Conservation (phyloP, 2,797 vertebrate species). For the Phrynocephalus forsythii region DNA sequence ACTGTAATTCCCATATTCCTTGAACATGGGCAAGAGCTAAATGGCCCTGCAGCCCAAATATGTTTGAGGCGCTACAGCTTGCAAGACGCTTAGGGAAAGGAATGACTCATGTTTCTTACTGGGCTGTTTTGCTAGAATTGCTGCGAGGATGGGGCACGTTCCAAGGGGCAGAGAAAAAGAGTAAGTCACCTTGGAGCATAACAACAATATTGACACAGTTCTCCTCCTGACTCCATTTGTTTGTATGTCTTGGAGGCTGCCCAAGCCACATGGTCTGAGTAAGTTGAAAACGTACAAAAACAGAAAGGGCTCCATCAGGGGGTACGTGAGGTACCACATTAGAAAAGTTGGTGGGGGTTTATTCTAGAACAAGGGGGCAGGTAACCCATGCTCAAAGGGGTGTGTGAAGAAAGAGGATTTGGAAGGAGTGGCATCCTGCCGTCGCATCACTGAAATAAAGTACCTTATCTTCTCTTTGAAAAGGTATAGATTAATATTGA, state of each 20-base stretch:
- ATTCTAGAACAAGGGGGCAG: background rate
- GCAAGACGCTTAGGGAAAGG: too few species aligned
- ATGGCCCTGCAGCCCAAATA: too few species aligned
- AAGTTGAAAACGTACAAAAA: background rate
- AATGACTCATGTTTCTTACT: background rate
- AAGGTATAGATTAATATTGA: background rate
- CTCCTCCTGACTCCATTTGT: conserved; percentile 24
- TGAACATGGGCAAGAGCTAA: too few species aligned
- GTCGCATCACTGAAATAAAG: background rate
- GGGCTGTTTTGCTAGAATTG: background rate
- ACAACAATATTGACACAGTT: conserved; percentile 38
- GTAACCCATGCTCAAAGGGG: background rate
- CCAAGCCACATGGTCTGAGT: conserved; percentile 1
- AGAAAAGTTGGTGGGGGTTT: background rate
- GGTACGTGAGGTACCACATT: background rate
- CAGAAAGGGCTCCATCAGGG: background rate
- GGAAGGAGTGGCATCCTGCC: background rate
- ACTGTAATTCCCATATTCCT: too few species aligned
- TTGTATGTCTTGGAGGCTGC: conserved; percentile 22
- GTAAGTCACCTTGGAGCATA: conserved; percentile 15
- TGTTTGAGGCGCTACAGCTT: too few species aligned
- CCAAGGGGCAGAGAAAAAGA: background rate
- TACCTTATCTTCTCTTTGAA: background rate
- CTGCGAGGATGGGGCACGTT: background rate
- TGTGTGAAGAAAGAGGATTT: too few species aligned